Evolutionary conservation across 2,888 invertebrate genomes (phyloP).

Genomic region (Crematogaster levior): DNA sequence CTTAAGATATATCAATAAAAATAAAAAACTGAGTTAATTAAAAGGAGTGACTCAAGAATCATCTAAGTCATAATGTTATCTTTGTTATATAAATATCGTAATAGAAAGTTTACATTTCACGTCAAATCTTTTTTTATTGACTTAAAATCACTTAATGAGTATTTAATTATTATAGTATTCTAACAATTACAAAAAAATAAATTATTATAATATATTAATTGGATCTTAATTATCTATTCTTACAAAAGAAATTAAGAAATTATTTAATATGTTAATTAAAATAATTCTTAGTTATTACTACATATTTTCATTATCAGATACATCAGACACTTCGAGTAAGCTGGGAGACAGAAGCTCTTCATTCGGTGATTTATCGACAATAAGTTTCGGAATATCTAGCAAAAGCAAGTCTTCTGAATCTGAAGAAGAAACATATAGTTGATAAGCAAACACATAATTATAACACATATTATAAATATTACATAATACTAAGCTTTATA

Average conservation of each 20-base stretch:
- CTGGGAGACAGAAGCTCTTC: constrained; percentile 19
- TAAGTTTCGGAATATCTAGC: constrained; percentile 44
- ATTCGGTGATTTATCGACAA: neutral
- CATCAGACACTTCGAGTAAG: constrained; percentile 60
- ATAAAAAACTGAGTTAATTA: neutral
- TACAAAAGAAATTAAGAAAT: constrained; percentile 6
- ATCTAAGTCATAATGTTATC: neutral
- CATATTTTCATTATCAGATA: constrained; percentile 60
- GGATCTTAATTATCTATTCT: constrained; percentile 21
- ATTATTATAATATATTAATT: constrained; percentile 21
- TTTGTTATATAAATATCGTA: neutral
- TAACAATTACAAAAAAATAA: constrained; percentile 10
- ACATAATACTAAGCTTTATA: constrained; percentile 52
- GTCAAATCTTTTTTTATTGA: neutral
- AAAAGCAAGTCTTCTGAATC: constrained; percentile 46
- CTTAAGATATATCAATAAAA: neutral
- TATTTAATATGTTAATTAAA: constrained; percentile 20
- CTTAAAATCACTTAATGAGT: neutral
- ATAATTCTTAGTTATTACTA: constrained; percentile 10
- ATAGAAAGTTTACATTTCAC: neutral
- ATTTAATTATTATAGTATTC: constrained; percentile 13
- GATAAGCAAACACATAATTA: neutral
- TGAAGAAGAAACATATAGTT: constrained; percentile 33
- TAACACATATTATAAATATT: neutral
- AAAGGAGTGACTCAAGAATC: neutral